Percentiles rank a stretch among this genome's conserved stretches.
phyloP scores from a whole-genome alignment of 2,113 vertebrate genomes.

The Austrofundulus limnaeus region DNA sequence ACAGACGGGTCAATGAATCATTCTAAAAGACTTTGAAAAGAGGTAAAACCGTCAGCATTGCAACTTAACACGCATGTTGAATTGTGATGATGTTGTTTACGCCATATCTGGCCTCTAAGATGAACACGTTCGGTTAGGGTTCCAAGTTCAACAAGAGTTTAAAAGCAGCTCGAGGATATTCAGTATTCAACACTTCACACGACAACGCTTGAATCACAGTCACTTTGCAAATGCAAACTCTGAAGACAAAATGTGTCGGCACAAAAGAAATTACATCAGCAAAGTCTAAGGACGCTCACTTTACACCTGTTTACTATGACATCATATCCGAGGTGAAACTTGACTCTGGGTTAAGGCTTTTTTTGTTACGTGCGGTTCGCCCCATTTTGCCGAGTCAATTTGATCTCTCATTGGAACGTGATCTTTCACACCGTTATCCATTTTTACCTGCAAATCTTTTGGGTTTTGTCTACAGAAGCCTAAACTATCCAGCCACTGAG shows the following conservation, averaged over 20 bases:
- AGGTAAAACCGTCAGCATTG: neutral
- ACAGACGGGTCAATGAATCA: neutral
- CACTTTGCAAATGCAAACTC: constrained; percentile 28
- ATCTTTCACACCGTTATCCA: no score
- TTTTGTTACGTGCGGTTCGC: no score
- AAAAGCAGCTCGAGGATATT: neutral
- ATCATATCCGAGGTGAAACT: no score
- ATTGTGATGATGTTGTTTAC: no score
- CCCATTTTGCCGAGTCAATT: no score
- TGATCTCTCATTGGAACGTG: no score
- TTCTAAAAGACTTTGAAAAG: neutral
- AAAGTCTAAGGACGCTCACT: constrained; percentile 27
- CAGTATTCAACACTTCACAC: constrained; percentile 1
- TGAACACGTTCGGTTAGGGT: neutral
- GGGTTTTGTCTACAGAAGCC: neutral
- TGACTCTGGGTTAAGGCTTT: no score
- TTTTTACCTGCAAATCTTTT: neutral
- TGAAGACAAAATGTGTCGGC: constrained; percentile 21
- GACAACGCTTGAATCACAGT: neutral
- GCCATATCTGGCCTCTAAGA: no score
- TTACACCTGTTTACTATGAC: no score
- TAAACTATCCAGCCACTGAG: neutral
- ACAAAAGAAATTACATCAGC: constrained; percentile 28
- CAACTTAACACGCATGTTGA: no score
- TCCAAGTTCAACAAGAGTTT: constrained; percentile 6